Evolutionary conservation across 2,113 vertebrate species (phyloP).

Genomic region (Entelurus aequoreus): DNA sequence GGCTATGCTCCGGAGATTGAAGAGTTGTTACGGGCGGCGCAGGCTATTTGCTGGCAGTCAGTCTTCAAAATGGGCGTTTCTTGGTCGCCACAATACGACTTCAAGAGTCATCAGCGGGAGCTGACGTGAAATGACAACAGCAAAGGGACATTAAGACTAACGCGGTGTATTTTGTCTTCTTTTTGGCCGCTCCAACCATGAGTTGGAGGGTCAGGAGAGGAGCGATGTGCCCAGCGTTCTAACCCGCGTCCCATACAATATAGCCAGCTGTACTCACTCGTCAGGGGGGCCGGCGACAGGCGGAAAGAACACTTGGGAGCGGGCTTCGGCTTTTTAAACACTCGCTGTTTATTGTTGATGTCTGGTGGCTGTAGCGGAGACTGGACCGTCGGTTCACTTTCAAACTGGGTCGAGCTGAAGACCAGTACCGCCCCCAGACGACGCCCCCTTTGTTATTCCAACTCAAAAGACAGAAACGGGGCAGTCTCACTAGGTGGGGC

Average conservation of each 20-base stretch:
- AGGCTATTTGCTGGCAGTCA: constrained; percentile 27
- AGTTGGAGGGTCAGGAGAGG: not conserved
- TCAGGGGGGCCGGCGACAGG: constrained; percentile 27
- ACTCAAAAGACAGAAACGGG: constrained; percentile 23
- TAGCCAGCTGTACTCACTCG: constrained; percentile 47
- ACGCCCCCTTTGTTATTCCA: constrained; percentile 36
- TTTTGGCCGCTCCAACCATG: not conserved
- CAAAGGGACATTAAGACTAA: not conserved
- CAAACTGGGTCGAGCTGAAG: constrained; percentile 59
- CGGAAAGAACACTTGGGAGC: constrained; percentile 10
- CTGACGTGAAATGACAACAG: not conserved
- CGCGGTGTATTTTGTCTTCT: constrained; percentile 25
- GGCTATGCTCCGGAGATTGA: constrained; percentile 28
- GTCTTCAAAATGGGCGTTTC: constrained; percentile 41
- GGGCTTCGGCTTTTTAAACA: constrained; percentile 4
- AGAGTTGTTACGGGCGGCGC: constrained; percentile 11
- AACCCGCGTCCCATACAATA: not conserved
- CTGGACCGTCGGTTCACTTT: constrained; percentile 54
- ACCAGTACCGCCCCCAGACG: constrained; percentile 30
- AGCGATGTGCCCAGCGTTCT: not conserved
- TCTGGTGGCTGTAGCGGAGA: constrained; percentile 44
- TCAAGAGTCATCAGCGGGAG: not conserved
- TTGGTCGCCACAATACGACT: constrained; percentile 34
- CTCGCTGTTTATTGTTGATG: constrained; percentile 44
- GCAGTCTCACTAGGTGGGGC: not conserved